A percentile compares a stretch with the other conserved stretches of the same genome.
Conservation (phyloP, 2,797 vertebrate species). For the Anguilla megastoma region DNA sequence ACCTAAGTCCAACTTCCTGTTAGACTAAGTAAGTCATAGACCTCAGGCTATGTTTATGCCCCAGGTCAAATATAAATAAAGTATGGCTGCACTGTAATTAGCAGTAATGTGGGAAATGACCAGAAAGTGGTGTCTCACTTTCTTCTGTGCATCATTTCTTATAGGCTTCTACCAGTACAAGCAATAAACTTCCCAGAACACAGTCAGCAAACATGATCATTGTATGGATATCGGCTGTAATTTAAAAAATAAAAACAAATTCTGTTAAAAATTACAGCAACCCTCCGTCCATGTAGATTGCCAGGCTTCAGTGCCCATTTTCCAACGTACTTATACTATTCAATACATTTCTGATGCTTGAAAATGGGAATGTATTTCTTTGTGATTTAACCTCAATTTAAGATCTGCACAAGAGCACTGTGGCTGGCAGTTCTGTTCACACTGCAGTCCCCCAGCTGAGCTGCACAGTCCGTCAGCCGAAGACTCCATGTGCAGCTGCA, state of each 20-base stretch:
- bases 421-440: neutral
- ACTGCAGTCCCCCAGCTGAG: neutral
- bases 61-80: neutral
- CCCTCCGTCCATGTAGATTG: neutral
- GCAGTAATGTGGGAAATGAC: slow-evolving; percentile 5
- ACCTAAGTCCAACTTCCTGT: slow-evolving; percentile 2
- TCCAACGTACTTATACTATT: neutral
- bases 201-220: neutral
- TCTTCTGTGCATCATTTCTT: neutral
- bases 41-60: neutral
- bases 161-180: neutral
- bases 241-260: neutral
- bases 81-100: neutral
- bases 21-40: neutral
- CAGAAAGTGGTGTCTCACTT: neutral
- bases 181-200: neutral
- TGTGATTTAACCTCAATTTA: neutral
- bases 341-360: neutral
- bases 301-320: neutral
- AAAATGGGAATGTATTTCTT: neutral
- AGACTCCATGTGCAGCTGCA: neutral
- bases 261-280: neutral
- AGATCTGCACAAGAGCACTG: neutral
- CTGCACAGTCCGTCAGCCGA: neutral
- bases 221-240: neutral